phyloP scores from a whole-genome alignment of 2,113 vertebrate species.

The Regulus satrapa region DNA sequence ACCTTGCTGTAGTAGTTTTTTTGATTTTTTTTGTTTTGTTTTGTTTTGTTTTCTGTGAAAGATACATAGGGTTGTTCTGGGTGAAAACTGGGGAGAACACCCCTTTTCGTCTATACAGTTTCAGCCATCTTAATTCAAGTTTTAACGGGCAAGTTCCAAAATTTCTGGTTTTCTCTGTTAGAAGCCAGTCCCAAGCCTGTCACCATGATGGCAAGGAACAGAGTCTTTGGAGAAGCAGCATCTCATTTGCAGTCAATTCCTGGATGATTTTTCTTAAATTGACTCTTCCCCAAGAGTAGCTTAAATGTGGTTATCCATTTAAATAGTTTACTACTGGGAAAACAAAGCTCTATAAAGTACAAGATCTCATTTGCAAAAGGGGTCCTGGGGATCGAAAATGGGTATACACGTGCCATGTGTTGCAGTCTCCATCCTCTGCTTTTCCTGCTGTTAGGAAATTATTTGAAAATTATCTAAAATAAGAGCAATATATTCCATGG shows the following conservation, averaged over 20 bases:
- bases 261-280: slow-evolving; percentile 65
- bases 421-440: slow-evolving; percentile 1
- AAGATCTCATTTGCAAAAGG: slow-evolving; percentile 50
- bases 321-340: slow-evolving; percentile 52
- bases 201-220: background rate
- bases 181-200: background rate
- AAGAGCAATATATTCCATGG: background rate
- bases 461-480: slow-evolving; percentile 47
- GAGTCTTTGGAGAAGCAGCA: slow-evolving; percentile 44
- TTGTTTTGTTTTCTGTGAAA: no score
- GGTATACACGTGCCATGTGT: background rate
- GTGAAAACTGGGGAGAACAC: background rate
- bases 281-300: slow-evolving; percentile 59
- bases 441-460: slow-evolving; percentile 48
- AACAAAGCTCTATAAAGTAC: slow-evolving; percentile 28
- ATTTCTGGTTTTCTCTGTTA: background rate
- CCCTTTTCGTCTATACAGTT: background rate
- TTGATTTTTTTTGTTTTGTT: no score
- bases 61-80: no score
- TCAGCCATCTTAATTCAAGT: background rate
- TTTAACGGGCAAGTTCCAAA: background rate
- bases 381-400: slow-evolving; percentile 35
- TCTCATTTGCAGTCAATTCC: slow-evolving; percentile 70
- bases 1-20: background rate
- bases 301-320: slow-evolving; percentile 70